Conservation (phyloP, 2,888 invertebrate species). For the Kryphioiulus occultus region DNA sequence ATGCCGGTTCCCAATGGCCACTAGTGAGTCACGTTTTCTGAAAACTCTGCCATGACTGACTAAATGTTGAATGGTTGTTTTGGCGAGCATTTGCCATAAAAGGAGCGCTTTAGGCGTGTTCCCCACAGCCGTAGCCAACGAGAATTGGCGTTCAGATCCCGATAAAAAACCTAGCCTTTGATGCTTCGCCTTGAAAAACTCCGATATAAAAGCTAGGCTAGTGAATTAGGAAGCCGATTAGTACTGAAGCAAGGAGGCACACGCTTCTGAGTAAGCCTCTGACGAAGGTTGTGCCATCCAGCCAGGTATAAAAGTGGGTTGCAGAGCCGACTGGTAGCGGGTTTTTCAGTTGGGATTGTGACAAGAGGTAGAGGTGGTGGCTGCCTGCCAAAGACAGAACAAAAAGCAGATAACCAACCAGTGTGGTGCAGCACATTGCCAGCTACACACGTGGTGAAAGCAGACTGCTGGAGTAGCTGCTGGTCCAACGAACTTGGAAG, state of each 20-base stretch:
- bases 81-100: background rate
- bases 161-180: background rate
- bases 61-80: conserved; percentile 11
- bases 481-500: background rate
- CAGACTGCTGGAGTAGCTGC: conserved; percentile 15
- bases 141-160: background rate
- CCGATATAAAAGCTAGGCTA: background rate
- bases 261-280: conserved; percentile 26
- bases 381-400: background rate
- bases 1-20: background rate
- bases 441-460: background rate
- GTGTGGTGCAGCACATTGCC: background rate
- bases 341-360: background rate
- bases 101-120: conserved; percentile 12
- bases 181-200: background rate
- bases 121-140: background rate
- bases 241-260: background rate
- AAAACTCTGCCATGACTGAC: background rate
- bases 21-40: background rate
- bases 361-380: background rate
- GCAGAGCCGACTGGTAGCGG: background rate
- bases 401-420: background rate
- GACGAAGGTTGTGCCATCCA: background rate
- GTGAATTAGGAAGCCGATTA: conserved; percentile 26
- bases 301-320: background rate